These are phyloP conservation scores for Julus scandinavius DNA, from an alignment of 2,888 invertebrate genomes.

Conservation along the genomic window DNA sequence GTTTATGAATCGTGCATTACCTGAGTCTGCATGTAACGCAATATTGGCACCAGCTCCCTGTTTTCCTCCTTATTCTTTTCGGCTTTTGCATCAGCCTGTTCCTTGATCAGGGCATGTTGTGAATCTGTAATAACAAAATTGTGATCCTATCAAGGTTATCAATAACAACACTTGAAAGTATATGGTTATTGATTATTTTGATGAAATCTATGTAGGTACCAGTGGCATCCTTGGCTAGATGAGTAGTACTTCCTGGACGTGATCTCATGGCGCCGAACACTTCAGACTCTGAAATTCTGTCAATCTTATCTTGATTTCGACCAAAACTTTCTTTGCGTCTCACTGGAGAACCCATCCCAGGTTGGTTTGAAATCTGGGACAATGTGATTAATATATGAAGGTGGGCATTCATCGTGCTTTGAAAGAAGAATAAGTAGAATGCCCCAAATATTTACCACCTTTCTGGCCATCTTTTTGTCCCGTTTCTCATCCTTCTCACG, in stretches of 20 bases:
- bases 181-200: slow-evolving; percentile 38
- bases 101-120: slow-evolving; percentile 58
- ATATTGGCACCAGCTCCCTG: slow-evolving; percentile 75
- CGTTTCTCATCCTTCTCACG: slow-evolving; percentile 63
- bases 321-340: slow-evolving; percentile 81
- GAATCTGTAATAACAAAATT: slow-evolving; percentile 55
- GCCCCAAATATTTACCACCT: slow-evolving; percentile 61
- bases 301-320: slow-evolving; percentile 67
- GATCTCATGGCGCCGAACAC: slow-evolving; percentile 57
- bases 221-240: slow-evolving; percentile 57
- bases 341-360: slow-evolving; percentile 74
- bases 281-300: slow-evolving; percentile 54
- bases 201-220: slow-evolving; percentile 54
- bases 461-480: slow-evolving; percentile 66
- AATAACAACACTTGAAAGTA: neutral
- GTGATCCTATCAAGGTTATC: neutral
- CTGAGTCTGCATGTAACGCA: slow-evolving; percentile 83
- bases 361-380: slow-evolving; percentile 57
- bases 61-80: slow-evolving; percentile 63
- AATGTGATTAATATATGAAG: neutral
- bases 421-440: neutral
- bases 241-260: slow-evolving; percentile 58
- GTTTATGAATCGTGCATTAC: slow-evolving; percentile 61
- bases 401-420: neutral
- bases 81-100: slow-evolving; percentile 57